A percentile compares a stretch with the other conserved stretches of the same genome.
These are phyloP conservation scores for Alectura lathami DNA, from an alignment of 2,113 vertebrate genomes.

Conservation along the genomic window DNA sequence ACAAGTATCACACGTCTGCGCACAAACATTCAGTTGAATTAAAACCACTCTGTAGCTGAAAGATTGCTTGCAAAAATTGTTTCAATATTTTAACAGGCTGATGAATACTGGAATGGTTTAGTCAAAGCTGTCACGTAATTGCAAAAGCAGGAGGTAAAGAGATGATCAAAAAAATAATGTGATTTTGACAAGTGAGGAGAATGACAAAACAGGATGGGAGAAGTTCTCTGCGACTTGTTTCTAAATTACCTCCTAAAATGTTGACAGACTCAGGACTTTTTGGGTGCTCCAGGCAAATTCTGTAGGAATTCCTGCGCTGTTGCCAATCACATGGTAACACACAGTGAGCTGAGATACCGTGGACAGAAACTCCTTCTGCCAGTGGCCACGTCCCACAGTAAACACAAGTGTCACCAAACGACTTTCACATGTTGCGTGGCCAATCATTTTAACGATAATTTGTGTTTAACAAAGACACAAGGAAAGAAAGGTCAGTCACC, in stretches of 20 bases:
- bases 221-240: neutral
- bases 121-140: neutral
- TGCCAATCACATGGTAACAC: neutral
- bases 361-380: neutral
- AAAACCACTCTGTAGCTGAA: neutral
- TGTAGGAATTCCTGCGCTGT: neutral
- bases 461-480: neutral
- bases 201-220: neutral
- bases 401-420: neutral
- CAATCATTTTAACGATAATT: too few relatives aligned
- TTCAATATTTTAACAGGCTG: neutral
- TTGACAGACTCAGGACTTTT: neutral
- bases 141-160: neutral
- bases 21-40: neutral
- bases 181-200: neutral
- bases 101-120: neutral
- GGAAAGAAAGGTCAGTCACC: neutral
- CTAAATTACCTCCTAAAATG: neutral
- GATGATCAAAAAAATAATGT: neutral
- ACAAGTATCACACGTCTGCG: neutral
- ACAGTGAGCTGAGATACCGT: neutral
- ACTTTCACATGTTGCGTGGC: neutral
- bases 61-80: neutral
- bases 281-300: neutral
- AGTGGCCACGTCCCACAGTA: too few relatives aligned